A percentile compares a stretch with the other conserved stretches of the same genome.
Conservation (phyloP, 2,888 invertebrate genomes). For the Therioaphis trifolii region DNA sequence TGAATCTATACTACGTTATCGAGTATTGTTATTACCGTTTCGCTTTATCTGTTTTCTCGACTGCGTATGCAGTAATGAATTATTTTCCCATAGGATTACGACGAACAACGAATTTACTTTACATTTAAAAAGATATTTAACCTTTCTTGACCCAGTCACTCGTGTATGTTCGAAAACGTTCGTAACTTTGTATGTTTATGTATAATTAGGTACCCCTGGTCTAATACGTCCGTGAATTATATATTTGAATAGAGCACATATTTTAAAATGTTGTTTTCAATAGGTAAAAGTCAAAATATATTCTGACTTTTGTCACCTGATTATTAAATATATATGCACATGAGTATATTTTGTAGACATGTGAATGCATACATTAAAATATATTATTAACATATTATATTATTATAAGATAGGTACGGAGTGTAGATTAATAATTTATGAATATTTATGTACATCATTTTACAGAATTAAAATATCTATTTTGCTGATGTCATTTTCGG, state of each 20-base stretch:
- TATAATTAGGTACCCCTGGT: not conserved
- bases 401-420: no score
- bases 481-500: not conserved
- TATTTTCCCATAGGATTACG: not conserved
- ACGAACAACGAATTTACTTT: not conserved
- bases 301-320: not conserved
- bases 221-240: not conserved
- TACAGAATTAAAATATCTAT: not conserved
- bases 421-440: not conserved
- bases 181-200: conserved; percentile 5
- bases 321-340: not conserved
- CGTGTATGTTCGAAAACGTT: conserved; percentile 14
- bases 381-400: not conserved
- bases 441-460: conserved; percentile 6
- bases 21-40: no score
- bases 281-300: not conserved
- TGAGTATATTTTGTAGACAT: not conserved
- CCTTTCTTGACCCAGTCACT: conserved; percentile 29
- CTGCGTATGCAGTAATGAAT: no score
- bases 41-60: no score
- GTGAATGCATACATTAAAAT: conserved; percentile 28
- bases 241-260: not conserved
- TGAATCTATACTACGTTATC: no score
- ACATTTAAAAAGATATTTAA: not conserved
- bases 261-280: not conserved